Conservation (phyloP, 1,140 invertebrate species). For the Cylas formicarius region DNA sequence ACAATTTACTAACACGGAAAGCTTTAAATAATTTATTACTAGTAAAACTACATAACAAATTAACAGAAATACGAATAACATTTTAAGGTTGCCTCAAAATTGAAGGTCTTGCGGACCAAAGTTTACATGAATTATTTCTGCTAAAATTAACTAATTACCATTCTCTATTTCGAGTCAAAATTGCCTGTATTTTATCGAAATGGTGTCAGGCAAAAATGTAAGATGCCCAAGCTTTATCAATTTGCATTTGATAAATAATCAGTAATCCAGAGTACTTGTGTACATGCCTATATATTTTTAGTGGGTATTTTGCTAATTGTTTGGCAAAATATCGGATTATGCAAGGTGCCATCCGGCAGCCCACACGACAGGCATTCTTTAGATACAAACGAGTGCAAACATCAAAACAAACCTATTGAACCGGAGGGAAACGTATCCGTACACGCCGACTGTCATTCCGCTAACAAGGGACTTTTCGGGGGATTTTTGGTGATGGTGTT, state of each 20-base stretch:
- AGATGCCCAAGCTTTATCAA: no score
- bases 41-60: no score
- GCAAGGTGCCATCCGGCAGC: constrained; percentile 26
- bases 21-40: no score
- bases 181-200: no score
- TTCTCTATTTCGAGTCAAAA: not conserved
- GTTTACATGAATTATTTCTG: no score
- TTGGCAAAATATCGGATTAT: constrained; percentile 62
- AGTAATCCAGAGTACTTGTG: not conserved
- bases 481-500: constrained; percentile 59
- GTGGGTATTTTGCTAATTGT: constrained; percentile 66
- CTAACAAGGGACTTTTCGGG: constrained; percentile 62
- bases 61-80: no score
- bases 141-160: not conserved
- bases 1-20: no score
- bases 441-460: constrained; percentile 64
- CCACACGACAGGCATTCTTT: constrained; percentile 23
- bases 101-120: no score
- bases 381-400: constrained; percentile 17
- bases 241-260: not conserved
- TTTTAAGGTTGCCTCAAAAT: no score
- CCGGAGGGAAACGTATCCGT: constrained; percentile 54
- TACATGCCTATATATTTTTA: constrained; percentile 32
- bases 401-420: constrained; percentile 25
- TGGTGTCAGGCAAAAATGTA: no score